Percentiles rank a stretch among this genome's conserved stretches.
phyloP scores from a whole-genome alignment of 2,113 vertebrate genomes.

The Apodemus speciosus region DNA sequence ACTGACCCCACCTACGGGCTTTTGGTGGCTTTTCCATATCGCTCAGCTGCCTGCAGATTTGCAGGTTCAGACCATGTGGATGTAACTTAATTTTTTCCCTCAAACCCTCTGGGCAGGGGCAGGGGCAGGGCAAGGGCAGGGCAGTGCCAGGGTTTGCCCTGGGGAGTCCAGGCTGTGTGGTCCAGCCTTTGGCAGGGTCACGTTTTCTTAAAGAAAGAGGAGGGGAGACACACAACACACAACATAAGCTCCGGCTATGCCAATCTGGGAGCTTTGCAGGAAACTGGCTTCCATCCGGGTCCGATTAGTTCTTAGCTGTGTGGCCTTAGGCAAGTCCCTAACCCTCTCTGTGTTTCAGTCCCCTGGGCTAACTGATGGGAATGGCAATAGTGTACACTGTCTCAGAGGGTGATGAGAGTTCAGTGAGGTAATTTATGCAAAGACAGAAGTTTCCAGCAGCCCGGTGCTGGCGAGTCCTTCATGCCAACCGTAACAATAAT shows the following conservation, averaged over 20 bases:
- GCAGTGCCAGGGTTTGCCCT: not conserved
- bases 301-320: not conserved
- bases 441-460: not conserved
- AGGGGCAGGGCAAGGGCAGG: not conserved
- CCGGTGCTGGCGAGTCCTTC: not conserved
- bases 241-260: not conserved
- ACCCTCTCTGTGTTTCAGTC: conserved; percentile 17
- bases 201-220: not conserved
- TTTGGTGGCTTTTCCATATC: not conserved
- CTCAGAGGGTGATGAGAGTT: not conserved
- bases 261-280: not conserved
- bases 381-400: not conserved
- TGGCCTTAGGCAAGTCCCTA: not conserved
- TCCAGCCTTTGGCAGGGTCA: not conserved
- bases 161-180: no score
- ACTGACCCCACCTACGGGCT: not conserved
- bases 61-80: not conserved
- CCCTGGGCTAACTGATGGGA: not conserved
- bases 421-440: not conserved
- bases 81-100: no score
- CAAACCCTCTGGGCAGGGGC: not conserved
- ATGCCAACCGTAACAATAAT: not conserved
- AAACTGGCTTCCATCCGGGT: not conserved
- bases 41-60: not conserved
- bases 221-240: accelerated